Base-by-base conservation (phyloP, 1,140 invertebrate genomes). In the Ectropis grisescens region DNA sequence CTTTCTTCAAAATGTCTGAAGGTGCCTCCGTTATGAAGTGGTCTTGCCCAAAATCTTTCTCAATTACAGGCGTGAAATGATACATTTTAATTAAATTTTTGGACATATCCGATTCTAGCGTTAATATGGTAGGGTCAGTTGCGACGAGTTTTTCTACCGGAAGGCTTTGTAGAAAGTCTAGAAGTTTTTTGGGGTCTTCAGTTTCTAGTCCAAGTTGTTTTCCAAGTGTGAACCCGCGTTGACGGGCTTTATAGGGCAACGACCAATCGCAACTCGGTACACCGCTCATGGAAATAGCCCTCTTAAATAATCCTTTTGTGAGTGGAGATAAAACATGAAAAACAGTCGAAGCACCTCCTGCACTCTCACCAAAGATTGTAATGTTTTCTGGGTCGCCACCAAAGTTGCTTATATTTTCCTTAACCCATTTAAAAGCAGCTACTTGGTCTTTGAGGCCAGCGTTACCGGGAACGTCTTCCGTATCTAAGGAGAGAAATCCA, bases 361-460 rank as follows among this genome's bases (percentile, higher is more conserved):
- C 86, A 43, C 84, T 85, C 33, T 87, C 80, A 9, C 88, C 88
- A 4, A 60, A 42, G 1, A 86, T 69, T 3, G 87, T 88, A 0
- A 90, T 82, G 14, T 55, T 55, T 7, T 81, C 69, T 1, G 86
- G 80, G 70, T 91, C 85, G 9, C 88, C 88, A 25, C 87, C 87
- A 59, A 90, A 90, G 1, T 57, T 37, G 3, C 9, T 48, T 13
- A 90, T 87, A 30, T 89, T 86, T 6, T 82, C 54, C 26, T 84
- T 54, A 2, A 90, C 72, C 88, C 88, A 90, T 29, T 82, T 64
- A 2, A 90, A 47, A 1, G 85, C 85, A 9, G 61, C 37, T 1
- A 86, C 81, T 71, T 88, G 85, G 58, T 90, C 88, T 55, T 85
- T 84, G 29, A 89, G 37, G 2, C 86, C 87, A 40, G 81, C 71